Conservation (phyloP, 2,888 invertebrate species). For the Terebella lapidaria region DNA sequence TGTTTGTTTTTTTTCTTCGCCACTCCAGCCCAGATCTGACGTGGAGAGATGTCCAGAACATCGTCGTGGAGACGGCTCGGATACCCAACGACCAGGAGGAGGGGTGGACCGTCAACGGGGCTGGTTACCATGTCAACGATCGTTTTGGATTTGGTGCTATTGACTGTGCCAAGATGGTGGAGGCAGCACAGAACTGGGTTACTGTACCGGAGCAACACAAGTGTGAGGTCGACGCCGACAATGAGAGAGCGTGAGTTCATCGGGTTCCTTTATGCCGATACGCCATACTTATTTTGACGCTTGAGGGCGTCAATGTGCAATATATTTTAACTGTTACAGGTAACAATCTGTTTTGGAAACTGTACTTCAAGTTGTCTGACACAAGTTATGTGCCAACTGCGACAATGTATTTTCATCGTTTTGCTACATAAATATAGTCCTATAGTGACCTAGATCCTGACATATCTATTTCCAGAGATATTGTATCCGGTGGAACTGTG, state of each 20-base stretch:
- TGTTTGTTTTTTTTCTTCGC: too few species aligned
- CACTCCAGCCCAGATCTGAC: conserved; percentile 45
- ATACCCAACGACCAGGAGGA: conserved; percentile 52
- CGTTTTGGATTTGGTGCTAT: conserved; percentile 50
- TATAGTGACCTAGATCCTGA: too few species aligned
- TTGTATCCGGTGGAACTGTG: conserved; percentile 10
- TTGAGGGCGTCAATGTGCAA: too few species aligned
- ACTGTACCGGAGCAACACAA: conserved; percentile 47
- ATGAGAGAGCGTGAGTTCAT: conserved; percentile 11
- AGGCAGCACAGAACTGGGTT: conserved; percentile 42
- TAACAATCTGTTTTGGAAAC: too few species aligned
- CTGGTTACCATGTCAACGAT: conserved; percentile 39
- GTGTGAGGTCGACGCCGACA: conserved; percentile 31
- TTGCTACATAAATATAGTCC: too few species aligned
- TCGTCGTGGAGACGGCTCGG: conserved; percentile 41
- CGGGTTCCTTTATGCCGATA: too few species aligned
- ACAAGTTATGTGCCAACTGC: too few species aligned
- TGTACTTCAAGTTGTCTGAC: too few species aligned
- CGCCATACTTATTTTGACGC: too few species aligned
- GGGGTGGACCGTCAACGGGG: conserved; percentile 56
- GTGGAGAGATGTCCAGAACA: conserved; percentile 52
- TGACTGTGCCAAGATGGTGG: conserved; percentile 49
- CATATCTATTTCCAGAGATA: neutral
- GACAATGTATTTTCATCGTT: too few species aligned
- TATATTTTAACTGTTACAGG: too few species aligned